phyloP scores from a whole-genome alignment of 1,140 invertebrate species.

The Meloidogyne exigua region DNA sequence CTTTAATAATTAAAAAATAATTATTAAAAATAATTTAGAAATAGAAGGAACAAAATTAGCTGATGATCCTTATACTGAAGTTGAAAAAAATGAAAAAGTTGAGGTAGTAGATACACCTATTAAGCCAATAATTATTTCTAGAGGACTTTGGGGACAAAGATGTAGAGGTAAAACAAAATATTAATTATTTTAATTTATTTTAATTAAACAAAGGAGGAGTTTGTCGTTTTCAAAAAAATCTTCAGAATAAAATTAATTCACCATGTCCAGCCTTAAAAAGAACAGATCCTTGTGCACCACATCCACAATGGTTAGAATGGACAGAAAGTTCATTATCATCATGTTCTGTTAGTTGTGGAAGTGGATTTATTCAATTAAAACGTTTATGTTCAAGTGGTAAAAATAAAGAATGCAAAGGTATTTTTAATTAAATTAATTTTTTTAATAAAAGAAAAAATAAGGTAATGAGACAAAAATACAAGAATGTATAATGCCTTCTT shows the following conservation, averaged over 20 bases:
- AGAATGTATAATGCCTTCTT: slow-evolving; percentile 18
- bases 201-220: not conserved
- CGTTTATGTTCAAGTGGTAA: slow-evolving; percentile 23
- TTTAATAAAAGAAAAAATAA: not conserved
- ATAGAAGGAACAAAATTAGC: not conserved
- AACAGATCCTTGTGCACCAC: slow-evolving; percentile 19
- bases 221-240: not conserved
- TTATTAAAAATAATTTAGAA: not conserved
- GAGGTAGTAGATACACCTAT: not conserved
- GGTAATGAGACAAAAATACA: slow-evolving; percentile 9
- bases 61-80: not conserved
- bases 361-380: not conserved
- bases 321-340: not conserved
- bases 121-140: slow-evolving; percentile 12
- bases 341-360: slow-evolving; percentile 24
- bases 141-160: slow-evolving; percentile 13
- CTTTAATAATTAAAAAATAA: no score
- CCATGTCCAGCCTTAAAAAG: slow-evolving; percentile 19
- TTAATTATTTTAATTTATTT: not conserved
- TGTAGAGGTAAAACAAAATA: not conserved
- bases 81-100: not conserved
- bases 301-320: slow-evolving; percentile 25
- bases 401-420: slow-evolving; percentile 13
- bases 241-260: not conserved
- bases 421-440: not conserved